Evolutionary conservation across 2,113 vertebrate genomes (phyloP), one percentile per base, ranked within the genome.

Genomic region (Sphaerodactylus townsendi): DNA sequence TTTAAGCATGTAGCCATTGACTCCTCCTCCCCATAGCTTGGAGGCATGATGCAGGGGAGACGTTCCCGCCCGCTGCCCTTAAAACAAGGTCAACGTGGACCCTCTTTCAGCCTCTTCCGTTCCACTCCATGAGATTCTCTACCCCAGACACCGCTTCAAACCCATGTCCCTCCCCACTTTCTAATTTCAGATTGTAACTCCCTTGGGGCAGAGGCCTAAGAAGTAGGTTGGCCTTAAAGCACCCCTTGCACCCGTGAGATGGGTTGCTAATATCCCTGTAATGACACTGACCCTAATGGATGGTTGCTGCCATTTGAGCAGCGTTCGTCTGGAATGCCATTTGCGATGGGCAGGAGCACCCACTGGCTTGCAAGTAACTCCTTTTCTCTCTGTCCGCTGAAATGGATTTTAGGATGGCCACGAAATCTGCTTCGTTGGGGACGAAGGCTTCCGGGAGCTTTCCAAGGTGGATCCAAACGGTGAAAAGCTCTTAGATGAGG

Each of bases 381-480:
- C 11, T 6, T 30, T 76, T 21, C 11, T 37, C 2, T 85, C 46
- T 9, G 70, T 35, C 84, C 30, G 84, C 68, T 87, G 2, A 53
- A 53, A 79, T 19, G 30, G 65, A 15, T 8, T 89, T 48, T 69
- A 99, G 98, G 98, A 99, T 39, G 96, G 96, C 86, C 99, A 99
- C 89, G 98, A 99, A 92, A 98, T 99, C 89, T 99, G 99, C 85
- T 99, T 99, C 90, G 99, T 99, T 86, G 98, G 98, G 35, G 98
- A 99, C 62, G 97, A 98, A 88, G 98, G 97, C 0, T 99, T 99
- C 83, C 93, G 96, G 92, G 95, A 99, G 73, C 97, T 99, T 72
- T 99, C 99, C 79, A 92, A 92, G 87, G 86, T 97, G 90, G 99
- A 99, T 81, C 97, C 97, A 0, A 89, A 91, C 0, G 98, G 97